Evolutionary conservation across 2,113 vertebrate genomes (phyloP), one percentile per base, ranked within the genome.

Genomic region (Riparia riparia): DNA sequence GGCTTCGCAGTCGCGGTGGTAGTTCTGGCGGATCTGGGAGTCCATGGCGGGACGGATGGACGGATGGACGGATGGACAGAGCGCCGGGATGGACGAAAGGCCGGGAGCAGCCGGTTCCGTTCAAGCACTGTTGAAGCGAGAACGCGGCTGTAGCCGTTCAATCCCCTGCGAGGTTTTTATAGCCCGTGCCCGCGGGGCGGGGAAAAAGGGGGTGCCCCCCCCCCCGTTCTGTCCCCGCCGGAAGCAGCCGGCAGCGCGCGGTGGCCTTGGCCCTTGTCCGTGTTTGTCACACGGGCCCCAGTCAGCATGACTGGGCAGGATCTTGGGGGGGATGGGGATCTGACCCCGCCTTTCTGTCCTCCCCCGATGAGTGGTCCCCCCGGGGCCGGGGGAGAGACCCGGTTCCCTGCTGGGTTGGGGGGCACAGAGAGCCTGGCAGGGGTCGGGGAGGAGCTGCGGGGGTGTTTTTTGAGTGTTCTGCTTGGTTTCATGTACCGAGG

Each of bases 71-170:
- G 50, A 24, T 2, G 12, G 51, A 47, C 8, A 14, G 56, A n/a
- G 7, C 28, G n/a, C 2, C 11, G 28, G 26, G 42, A 19, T 2
- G 28, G 54, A 31, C 11, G n/a, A 39, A 14, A n/a, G 58, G 54
- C 28, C 12, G 70, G 20, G 37, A 17, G 61, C 44, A 58, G 92
- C 95, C 95, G 91, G 98, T 94, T 98, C 98, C 98, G 98, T 98
- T 97, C 98, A 99, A 99, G 76, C 98, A 99, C 98, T 99, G 98
- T 99, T 98, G 98, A 99, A 98, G 98, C 98, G 98, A 98, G 98
- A 97, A 96, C 94, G 61, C 57, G 34, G 57, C 77, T 87, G 61
- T 21, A 66, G 28, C 7, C 7, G 32, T 31, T 28, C 64, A 28
- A n/a, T 28, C 51, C 10, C 49, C n/a, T 2, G 24, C 11, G 14